Percentiles rank a stretch among this genome's conserved stretches.
Evolutionary conservation across 1,140 invertebrate species (phyloP).

Genomic region (Phocides pigmalion): DNA sequence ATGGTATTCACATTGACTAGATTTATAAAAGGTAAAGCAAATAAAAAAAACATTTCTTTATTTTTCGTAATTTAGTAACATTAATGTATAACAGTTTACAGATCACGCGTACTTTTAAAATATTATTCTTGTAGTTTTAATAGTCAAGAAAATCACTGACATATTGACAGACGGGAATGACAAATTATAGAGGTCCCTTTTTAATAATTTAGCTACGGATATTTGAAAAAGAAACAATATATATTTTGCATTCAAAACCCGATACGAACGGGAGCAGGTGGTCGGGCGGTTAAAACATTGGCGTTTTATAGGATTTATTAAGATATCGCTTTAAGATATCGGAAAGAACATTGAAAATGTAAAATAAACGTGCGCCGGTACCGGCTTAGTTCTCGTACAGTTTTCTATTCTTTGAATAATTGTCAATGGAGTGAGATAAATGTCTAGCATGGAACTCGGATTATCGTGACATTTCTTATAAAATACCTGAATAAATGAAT

Average conservation of each 20-base stretch:
- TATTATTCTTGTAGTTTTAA: no score
- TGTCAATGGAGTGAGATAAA: constrained; percentile 35
- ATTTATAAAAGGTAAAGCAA: constrained; percentile 76
- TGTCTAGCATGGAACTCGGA: constrained; percentile 9
- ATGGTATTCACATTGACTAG: constrained; percentile 67
- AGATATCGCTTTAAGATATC: constrained; percentile 76
- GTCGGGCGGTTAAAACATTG: constrained; percentile 75
- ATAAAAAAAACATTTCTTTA: no score
- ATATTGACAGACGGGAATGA: no score
- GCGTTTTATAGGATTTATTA: constrained; percentile 81
- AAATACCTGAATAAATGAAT: not conserved
- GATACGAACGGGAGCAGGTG: constrained; percentile 73
- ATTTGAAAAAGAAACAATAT: constrained; percentile 82
- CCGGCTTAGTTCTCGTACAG: constrained; percentile 20
- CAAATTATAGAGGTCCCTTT: no score
- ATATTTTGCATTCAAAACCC: constrained; percentile 81
- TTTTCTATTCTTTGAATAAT: constrained; percentile 36
- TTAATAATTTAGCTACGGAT: no score
- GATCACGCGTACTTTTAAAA: no score
- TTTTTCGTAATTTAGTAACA: no score
- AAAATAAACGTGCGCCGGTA: constrained; percentile 50
- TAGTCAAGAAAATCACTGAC: no score
- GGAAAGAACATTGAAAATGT: constrained; percentile 60
- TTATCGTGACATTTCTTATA: constrained; percentile 22
- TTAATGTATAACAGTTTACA: no score